These are phyloP conservation scores for Neolamprologus toae DNA, from an alignment of 2,113 vertebrate species.

Conservation along the genomic window DNA sequence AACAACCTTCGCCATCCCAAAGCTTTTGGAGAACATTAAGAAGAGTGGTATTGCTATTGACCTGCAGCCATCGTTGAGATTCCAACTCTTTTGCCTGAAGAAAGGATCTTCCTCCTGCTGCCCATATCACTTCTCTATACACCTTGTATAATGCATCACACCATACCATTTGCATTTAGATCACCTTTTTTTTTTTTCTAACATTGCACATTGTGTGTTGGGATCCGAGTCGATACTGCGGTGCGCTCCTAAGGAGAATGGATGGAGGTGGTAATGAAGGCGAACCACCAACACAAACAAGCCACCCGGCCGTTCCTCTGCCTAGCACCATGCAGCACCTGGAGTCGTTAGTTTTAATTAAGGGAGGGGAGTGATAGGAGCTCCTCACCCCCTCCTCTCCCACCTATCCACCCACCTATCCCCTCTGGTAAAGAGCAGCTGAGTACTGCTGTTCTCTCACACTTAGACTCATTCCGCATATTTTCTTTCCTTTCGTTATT, in stretches of 20 bases:
- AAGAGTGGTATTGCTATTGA: constrained; percentile 22
- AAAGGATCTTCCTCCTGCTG: constrained; percentile 4
- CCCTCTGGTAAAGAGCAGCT: constrained; percentile 7
- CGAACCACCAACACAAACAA: constrained; percentile 70
- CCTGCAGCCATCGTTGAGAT: constrained; percentile 20
- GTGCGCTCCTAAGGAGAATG: constrained; percentile 64
- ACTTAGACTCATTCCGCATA: neutral
- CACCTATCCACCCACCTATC: constrained; percentile 15
- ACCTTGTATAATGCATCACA: constrained; percentile 29
- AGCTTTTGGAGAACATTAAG: constrained; percentile 30
- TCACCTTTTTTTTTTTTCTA: constrained; percentile 18
- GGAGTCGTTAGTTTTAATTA: constrained; percentile 78
- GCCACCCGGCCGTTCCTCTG: constrained; percentile 43
- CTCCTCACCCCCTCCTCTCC: constrained; percentile 23
- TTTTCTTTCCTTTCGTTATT: neutral
- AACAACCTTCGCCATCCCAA: neutral
- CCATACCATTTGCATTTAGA: constrained; percentile 70
- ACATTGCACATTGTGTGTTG: constrained; percentile 11
- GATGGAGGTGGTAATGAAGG: constrained; percentile 69
- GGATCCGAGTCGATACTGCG: constrained; percentile 50
- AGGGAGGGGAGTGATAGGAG: constrained; percentile 47
- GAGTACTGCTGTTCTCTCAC: constrained; percentile 41
- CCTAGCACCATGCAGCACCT: constrained; percentile 47
- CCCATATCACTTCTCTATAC: constrained; percentile 14
- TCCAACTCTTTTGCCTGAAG: constrained; percentile 10